Evolutionary conservation across 2,888 invertebrate genomes (phyloP).

Genomic region (Lissocephala sabroskyi): DNA sequence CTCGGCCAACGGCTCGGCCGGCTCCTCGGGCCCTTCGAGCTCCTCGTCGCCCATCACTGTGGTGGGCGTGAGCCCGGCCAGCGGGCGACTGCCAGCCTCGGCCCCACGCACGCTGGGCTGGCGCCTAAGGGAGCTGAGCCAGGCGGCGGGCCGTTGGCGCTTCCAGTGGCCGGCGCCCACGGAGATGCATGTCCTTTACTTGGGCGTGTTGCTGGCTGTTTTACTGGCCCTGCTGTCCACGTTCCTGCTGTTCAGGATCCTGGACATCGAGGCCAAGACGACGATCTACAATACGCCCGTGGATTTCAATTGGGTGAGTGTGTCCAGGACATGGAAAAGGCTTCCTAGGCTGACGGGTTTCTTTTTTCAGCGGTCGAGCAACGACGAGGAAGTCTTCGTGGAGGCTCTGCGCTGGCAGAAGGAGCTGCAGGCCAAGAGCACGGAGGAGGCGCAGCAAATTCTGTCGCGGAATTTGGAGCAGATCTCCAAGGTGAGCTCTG

Average conservation of each 20-base stretch:
- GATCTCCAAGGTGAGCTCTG: slow-evolving; percentile 84
- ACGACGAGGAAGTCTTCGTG: slow-evolving; percentile 77
- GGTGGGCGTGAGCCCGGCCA: slow-evolving; percentile 15
- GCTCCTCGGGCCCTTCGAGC: slow-evolving; percentile 26
- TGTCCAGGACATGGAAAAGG: background rate
- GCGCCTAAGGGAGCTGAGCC: slow-evolving; percentile 18
- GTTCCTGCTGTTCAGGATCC: slow-evolving; percentile 70
- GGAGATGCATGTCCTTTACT: slow-evolving; percentile 68
- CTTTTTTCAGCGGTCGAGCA: slow-evolving; percentile 68
- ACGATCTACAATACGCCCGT: slow-evolving; percentile 66
- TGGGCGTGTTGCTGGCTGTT: slow-evolving; percentile 68
- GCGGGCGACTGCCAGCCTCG: background rate
- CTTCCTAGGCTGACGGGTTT: slow-evolving; percentile 7
- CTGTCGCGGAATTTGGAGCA: slow-evolving; percentile 85
- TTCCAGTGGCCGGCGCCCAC: slow-evolving; percentile 59
- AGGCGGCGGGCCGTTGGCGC: slow-evolving; percentile 34
- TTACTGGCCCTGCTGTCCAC: slow-evolving; percentile 69
- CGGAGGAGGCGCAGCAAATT: slow-evolving; percentile 81
- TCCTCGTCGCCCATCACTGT: slow-evolving; percentile 44
- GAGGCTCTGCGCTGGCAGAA: slow-evolving; percentile 81
- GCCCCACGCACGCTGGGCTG: slow-evolving; percentile 2
- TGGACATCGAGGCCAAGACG: slow-evolving; percentile 71
- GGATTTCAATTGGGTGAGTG: slow-evolving; percentile 71
- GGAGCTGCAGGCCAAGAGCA: slow-evolving; percentile 81
- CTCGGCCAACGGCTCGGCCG: slow-evolving; percentile 18